Base-by-base conservation (phyloP, 2,797 vertebrate genomes). In the Enteromius viviparus region DNA sequence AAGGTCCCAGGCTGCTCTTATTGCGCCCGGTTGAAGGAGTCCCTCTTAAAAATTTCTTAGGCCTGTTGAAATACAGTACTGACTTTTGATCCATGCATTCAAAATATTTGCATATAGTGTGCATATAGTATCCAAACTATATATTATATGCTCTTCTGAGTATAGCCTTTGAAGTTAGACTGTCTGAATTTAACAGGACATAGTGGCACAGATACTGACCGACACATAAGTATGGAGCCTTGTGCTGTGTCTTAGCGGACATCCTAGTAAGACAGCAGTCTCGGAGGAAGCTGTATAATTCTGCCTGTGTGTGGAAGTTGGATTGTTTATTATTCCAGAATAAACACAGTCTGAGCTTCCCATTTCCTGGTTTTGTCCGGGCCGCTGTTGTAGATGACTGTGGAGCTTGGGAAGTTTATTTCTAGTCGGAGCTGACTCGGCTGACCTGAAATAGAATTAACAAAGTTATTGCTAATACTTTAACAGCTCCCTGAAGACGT, bases 331-430 rank as follows among this genome's bases (percentile, higher is more conserved):
- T 93, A 78, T 90, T 51, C 6, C 84, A 87, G 88, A 85, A 78
- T 89, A 93, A 93, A 93, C 91, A 91, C 15, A 64, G 23, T 45
- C 62, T 70, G 23, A 55, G 62, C 65, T 58, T 87, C 84, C 60
- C 78, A 88, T 91, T 94, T 95, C 94, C 93, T 90, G 91, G 90
- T 93, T 95, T 94, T 94, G 94, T 94, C 92, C 89, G 87, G 66
- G 81, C 86, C 26, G 72, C 55, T 78, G 77, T 85, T 88, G 37
- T 80, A 82, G 65, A 80, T 42, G 70, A 85, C 76, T 65, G 66
- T 47, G 42, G 66, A 45, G 72, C 19, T 76, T 40, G 6, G 42
- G 40, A 70, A 19, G 47, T 66, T 72, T 49, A 79, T 47, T 76
- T 78, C 47, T 55, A 85, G 9, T 47, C 21, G 3, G 15, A 21